These are phyloP conservation scores for Cordilura impudica DNA, from an alignment of 2,888 invertebrate species.

Conservation along the genomic window DNA sequence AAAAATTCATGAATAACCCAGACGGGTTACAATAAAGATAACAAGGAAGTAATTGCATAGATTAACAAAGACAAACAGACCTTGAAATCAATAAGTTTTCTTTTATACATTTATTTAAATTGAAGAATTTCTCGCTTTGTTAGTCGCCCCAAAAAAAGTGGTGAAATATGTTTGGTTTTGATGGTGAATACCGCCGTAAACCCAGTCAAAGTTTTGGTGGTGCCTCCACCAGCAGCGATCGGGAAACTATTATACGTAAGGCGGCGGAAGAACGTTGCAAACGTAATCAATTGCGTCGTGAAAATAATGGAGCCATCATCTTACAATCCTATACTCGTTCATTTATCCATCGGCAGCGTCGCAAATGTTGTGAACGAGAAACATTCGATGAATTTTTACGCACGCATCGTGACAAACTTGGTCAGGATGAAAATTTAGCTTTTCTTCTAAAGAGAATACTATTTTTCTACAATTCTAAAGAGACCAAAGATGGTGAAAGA, in stretches of 20 bases:
- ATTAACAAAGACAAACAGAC: background rate
- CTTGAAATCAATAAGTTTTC: background rate
- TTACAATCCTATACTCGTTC: conserved; percentile 90
- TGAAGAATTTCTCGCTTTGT: background rate
- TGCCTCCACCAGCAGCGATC: conserved; percentile 85
- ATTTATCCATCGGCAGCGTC: conserved; percentile 84
- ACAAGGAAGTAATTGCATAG: background rate
- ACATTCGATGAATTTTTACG: conserved; percentile 83
- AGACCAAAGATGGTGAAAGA: conserved; percentile 82
- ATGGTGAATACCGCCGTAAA: conserved; percentile 91
- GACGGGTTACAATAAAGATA: too few species aligned
- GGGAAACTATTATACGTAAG: conserved; percentile 84
- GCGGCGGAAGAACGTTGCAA: conserved; percentile 92
- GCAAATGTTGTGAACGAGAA: conserved; percentile 83
- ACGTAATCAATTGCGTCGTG: conserved; percentile 89
- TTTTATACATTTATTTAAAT: background rate
- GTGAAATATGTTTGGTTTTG: conserved; percentile 85
- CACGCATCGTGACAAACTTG: conserved; percentile 78
- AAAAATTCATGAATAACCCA: background rate
- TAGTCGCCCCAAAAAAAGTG: background rate
- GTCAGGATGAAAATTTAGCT: conserved; percentile 76
- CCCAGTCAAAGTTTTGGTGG: conserved; percentile 95
- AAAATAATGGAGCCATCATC: conserved; percentile 86
- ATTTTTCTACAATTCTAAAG: conserved; percentile 85
- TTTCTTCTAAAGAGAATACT: conserved; percentile 83